These are phyloP conservation scores for Tangara arthus DNA, from an alignment of 2,797 vertebrate genomes.

Conservation along the genomic window DNA sequence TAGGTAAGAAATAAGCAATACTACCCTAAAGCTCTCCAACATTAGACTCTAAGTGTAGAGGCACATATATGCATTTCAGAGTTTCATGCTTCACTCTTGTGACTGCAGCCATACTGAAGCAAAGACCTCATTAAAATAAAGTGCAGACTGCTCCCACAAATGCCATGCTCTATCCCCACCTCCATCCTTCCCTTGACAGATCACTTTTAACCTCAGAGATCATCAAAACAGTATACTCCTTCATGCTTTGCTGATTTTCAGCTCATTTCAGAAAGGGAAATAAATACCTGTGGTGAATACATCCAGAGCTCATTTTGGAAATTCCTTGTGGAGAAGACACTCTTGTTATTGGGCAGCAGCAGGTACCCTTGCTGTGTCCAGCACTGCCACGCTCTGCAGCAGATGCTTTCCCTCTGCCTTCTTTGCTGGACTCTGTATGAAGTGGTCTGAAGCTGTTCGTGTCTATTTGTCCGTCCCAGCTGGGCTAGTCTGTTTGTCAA, in stretches of 20 bases:
- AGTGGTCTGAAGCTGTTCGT: fast-evolving
- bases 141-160: neutral
- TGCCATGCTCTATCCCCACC: neutral
- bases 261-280: neutral
- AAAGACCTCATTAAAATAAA: neutral
- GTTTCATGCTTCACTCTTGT: neutral
- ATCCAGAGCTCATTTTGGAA: neutral
- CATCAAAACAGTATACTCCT: neutral
- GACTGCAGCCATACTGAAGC: neutral
- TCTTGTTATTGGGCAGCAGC: neutral
- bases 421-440: fast-evolving
- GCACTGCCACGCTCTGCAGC: neutral
- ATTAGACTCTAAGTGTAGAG: neutral
- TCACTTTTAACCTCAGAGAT: neutral
- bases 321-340: neutral
- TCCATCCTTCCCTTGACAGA: neutral
- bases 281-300: neutral
- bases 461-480: neutral
- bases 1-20: neutral
- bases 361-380: fast-evolving
- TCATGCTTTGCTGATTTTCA: neutral
- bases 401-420: neutral
- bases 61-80: neutral
- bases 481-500: neutral
- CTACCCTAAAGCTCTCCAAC: neutral